Percentiles rank a stretch among this genome's conserved stretches.
Conservation (phyloP, 2,113 vertebrate genomes). For the Malaclemys terrapin region DNA sequence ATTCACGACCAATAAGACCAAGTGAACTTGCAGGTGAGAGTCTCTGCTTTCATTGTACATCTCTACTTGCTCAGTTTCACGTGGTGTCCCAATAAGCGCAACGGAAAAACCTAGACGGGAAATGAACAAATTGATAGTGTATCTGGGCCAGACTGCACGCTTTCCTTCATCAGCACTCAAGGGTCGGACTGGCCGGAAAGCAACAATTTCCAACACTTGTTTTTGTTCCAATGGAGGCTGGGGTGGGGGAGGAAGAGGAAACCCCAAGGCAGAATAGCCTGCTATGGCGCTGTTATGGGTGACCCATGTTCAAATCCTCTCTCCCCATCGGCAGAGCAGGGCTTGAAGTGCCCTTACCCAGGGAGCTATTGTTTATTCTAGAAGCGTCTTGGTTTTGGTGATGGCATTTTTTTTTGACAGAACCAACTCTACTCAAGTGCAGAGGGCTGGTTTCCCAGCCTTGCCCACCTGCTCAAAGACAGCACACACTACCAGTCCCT, state of each 20-base stretch:
- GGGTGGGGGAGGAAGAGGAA: too few relatives aligned
- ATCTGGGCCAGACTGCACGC: neutral
- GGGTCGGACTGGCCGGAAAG: too few relatives aligned
- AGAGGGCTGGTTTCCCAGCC: neutral
- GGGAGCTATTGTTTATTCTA: neutral
- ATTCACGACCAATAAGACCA: fast-evolving
- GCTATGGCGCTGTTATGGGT: too few relatives aligned
- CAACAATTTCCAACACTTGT: too few relatives aligned
- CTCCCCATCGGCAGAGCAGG: too few relatives aligned
- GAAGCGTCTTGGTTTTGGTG: neutral
- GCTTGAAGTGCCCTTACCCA: neutral
- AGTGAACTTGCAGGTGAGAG: neutral
- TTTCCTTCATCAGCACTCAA: neutral
- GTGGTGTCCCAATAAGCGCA: neutral
- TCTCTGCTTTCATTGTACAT: neutral
- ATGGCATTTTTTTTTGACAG: neutral
- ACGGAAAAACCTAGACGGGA: neutral
- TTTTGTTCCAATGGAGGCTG: too few relatives aligned
- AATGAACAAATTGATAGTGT: neutral
- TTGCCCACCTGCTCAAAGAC: neutral
- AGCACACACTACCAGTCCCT: neutral
- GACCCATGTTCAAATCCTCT: too few relatives aligned
- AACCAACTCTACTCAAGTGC: neutral
- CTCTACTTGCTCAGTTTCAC: neutral
- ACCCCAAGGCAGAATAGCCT: too few relatives aligned